Conservation (phyloP, 1,140 invertebrate genomes). For the Olivierus martensii region DNA sequence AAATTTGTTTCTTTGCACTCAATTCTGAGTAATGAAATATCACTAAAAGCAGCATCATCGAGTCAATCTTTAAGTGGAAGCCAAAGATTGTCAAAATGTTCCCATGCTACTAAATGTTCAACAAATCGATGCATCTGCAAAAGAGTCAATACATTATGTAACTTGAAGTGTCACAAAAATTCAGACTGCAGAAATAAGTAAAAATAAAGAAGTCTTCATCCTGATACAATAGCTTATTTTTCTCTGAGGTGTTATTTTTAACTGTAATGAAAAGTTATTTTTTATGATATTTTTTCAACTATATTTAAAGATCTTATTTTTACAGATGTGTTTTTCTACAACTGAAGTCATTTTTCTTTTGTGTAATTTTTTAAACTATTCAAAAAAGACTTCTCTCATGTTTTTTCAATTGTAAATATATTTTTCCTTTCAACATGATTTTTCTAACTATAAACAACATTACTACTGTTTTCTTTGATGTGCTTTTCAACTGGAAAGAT, state of each 20-base stretch:
- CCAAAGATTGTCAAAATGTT: neutral
- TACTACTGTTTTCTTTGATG: too few species aligned
- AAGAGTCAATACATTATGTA: neutral
- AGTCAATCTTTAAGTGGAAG: neutral
- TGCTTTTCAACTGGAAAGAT: too few species aligned
- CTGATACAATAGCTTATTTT: neutral
- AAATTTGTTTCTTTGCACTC: neutral
- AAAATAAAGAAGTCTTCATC: neutral
- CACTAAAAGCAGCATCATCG: neutral
- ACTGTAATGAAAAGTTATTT: neutral
- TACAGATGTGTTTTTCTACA: neutral
- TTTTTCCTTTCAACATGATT: too few species aligned
- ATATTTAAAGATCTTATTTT: neutral
- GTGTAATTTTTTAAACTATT: neutral
- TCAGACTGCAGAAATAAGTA: neutral
- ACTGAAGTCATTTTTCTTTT: neutral
- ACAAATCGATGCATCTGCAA: neutral
- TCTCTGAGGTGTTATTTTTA: neutral
- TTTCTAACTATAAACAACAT: too few species aligned
- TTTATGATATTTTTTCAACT: neutral
- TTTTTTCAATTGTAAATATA: neutral
- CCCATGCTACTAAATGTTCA: neutral
- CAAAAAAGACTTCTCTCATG: neutral
- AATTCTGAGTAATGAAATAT: neutral
- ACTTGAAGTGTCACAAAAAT: neutral